Evolutionary conservation across 2,888 invertebrate species (phyloP).

Genomic region (Metalampra italica): DNA sequence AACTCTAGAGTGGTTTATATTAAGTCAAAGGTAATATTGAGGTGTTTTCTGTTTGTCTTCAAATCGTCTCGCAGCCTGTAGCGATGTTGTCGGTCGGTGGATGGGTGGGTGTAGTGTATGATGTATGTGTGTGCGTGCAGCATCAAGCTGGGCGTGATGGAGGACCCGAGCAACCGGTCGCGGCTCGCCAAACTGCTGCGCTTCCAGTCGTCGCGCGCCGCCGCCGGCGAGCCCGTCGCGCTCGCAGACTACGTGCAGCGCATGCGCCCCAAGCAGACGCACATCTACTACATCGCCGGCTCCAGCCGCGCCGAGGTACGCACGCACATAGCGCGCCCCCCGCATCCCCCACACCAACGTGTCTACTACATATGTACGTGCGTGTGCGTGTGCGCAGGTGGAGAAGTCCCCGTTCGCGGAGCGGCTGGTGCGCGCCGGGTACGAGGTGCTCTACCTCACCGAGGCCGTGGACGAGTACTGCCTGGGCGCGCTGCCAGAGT

Average conservation of each 20-base stretch:
- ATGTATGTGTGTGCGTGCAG: slow-evolving; percentile 47
- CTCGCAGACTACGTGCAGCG: slow-evolving; percentile 94
- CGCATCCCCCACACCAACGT: slow-evolving; percentile 81
- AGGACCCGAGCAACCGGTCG: slow-evolving; percentile 97
- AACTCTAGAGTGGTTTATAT: too few species aligned
- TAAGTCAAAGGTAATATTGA: too few species aligned
- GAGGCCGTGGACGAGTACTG: slow-evolving; percentile 99
- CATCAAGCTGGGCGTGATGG: slow-evolving; percentile 97
- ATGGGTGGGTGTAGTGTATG: too few species aligned
- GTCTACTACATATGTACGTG: too few species aligned
- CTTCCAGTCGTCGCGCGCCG: slow-evolving; percentile 88
- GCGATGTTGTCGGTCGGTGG: too few species aligned
- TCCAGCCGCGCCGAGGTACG: slow-evolving; percentile 86
- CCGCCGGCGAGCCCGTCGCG: slow-evolving; percentile 67
- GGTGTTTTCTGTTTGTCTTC: too few species aligned
- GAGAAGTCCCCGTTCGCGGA: slow-evolving; percentile 97
- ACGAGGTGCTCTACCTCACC: slow-evolving; percentile 94
- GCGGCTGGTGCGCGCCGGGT: slow-evolving; percentile 93
- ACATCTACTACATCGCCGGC: slow-evolving; percentile 98
- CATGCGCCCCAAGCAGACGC: slow-evolving; percentile 96
- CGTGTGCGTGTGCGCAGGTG: slow-evolving; percentile 77
- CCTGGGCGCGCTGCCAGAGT: slow-evolving; percentile 97
- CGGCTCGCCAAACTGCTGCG: slow-evolving; percentile 95
- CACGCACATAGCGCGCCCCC: slow-evolving; percentile 81
- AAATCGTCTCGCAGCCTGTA: too few species aligned